Base-by-base conservation (phyloP, 2,888 invertebrate species). In the Lamellibrachia columna region DNA sequence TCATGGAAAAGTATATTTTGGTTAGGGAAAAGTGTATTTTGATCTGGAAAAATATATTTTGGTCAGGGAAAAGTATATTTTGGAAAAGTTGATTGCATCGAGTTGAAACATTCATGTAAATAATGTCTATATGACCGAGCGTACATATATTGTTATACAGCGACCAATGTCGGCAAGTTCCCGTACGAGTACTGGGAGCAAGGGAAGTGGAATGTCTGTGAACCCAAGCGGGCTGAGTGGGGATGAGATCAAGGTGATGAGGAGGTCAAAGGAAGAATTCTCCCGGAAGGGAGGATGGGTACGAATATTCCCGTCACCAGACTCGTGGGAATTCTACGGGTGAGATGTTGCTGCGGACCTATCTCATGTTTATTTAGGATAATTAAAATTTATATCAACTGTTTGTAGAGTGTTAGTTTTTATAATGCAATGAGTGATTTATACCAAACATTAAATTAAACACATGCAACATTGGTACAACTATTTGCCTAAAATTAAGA, bases 261-360 rank as follows among this genome's bases (percentile, higher is more conserved):
- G 98, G 4, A 97, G 98, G 90, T 98, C 98, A 53, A 97, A 97
- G 94, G 97, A 98, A 91, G 98, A 99, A 96, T 98, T 98, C 96
- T 97, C 97, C 52, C 97, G 99, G 1, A 97, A 98, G 53, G 98
- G 98, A 3, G 99, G 99, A 58, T 99, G 98, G 97, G 98, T 99
- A 11, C 97, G 98, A 92, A 98, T 99, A 95, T 99, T 98, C 97
- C 99, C 99, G 52, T 98, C 98, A 52, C 97, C 98, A 93, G 98
- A 98, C 96, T 98, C 98, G 52, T 98, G 98, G 98, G 96, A 96
- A 90, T 95, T 96, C 7, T 97, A 97, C 94, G 95, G 96, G 96
- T 96, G 94, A 94, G 40, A 40, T 40, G 40, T 40, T 40, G 40
- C 40, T 40, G 40, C 40, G 52, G 28, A 58, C 22, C 91, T 91